Base-by-base conservation (phyloP, 2,113 vertebrate species). In the Grallaria varia region DNA sequence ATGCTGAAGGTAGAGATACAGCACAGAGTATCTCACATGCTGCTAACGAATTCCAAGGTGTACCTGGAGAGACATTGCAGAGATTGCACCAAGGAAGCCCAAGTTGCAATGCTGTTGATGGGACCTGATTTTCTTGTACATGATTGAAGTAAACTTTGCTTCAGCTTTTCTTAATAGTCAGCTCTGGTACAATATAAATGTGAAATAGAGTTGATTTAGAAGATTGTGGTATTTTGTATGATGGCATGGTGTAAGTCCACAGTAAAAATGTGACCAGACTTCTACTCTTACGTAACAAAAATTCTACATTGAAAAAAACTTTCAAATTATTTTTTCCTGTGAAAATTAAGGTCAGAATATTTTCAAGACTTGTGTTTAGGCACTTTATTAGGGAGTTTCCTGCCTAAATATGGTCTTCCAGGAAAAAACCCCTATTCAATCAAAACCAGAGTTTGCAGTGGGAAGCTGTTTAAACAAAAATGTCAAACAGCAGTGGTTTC, bases 381-480 rank as follows among this genome's bases (percentile, higher is more conserved):
- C 5, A 17, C 58, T 35, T 56, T 37, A 5, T 77, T 56, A 45
- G 12, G 15, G 9, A 56, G 0, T 35, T 62, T 56, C 42, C 33
- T 64, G 18, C 10, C 14, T 67, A 28, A 63, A 42, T 74, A 22
- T 8, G 47, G 4, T 45, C 37, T 76, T 68, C 33, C 4, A 37
- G 14, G 16, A 21, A 60, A 60, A 77, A 72, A 66, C 7, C 0
- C 7, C 0, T 4, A 17, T 20, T 31, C 3, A 24, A 8, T 82
- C 14, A 37, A 42, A 88, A 23, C 4, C 17, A 7, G 4, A n/a
- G 4, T 68, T 67, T 67, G 22, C 18, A 45, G 8, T 40, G 25
- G 8, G 17, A 7, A 59, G 8, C 15, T 72, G 2, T 60, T 80
- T 10, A 64, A 45, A 79, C 6, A 75, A 39, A 76, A 59, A 31